Percentiles rank a stretch among this genome's conserved stretches.
phyloP scores from a whole-genome alignment of 2,113 vertebrate species.

The Lophochroa leadbeateri region DNA sequence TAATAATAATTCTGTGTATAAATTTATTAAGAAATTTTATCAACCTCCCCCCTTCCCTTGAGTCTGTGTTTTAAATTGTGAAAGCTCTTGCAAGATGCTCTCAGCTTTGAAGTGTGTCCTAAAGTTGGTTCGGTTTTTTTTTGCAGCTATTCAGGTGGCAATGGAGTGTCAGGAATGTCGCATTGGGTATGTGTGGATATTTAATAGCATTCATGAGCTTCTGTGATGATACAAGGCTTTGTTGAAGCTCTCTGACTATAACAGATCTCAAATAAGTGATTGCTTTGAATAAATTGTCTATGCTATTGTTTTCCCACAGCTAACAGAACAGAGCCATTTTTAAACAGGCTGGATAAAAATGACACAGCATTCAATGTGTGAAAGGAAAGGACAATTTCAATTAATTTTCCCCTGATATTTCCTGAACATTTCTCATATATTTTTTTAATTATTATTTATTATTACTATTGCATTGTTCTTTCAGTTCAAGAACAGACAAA shows the following conservation, averaged over 20 bases:
- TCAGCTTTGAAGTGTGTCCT: background rate
- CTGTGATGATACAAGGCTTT: background rate
- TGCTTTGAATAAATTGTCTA: constrained; percentile 44
- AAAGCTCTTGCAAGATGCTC: background rate
- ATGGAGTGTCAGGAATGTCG: background rate
- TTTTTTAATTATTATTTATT: background rate
- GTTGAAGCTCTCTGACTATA: background rate
- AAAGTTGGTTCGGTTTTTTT: background rate
- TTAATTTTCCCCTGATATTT: constrained; percentile 3
- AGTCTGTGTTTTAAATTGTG: background rate
- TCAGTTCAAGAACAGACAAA: background rate
- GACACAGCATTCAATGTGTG: background rate
- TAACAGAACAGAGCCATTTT: constrained; percentile 41
- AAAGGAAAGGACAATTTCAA: background rate
- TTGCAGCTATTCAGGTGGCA: background rate
- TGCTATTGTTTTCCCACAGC: background rate
- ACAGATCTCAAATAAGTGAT: constrained; percentile 22
- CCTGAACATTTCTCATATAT: background rate
- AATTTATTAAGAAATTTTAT: background rate
- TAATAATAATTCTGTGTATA: background rate
- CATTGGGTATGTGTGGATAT: background rate
- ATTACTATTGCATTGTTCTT: background rate
- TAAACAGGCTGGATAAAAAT: constrained; percentile 20
- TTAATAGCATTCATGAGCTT: background rate
- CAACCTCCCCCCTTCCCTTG: rapidly evolving